Base-by-base conservation (phyloP, 2,797 vertebrate genomes). In the Urophycis tenuis region DNA sequence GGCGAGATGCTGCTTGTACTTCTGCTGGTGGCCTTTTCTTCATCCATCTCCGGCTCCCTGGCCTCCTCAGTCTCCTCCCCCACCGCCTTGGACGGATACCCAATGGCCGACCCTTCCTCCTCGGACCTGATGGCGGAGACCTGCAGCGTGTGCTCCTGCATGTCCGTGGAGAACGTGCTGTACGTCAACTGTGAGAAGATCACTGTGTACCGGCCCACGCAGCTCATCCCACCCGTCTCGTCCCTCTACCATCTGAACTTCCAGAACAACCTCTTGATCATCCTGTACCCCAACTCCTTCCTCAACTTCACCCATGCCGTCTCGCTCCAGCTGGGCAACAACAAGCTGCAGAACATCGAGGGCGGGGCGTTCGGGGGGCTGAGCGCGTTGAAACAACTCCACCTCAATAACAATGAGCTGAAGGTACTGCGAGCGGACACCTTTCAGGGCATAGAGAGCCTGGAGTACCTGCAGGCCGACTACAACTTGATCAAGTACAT, bases 381-480 rank as follows among this genome's bases (percentile, higher is more conserved):
- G 84, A 95, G 94, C 87, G 93, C 96, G 15, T 91, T 99, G 90
- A 99, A 99, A 86, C 98, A 99, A 92, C 94, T 99, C 90, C 97
- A 99, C 90, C 93, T 99, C 90, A 99, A 99, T 93, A 99, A 98
- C 92, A 99, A 99, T 77, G 96, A 99, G 94, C 92, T 99, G 86
- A 98, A 97, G 92, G 93, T 96, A 87, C 94, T 99, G 82, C 94
- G 95, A 78, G 96, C 97, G 71, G 97, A 99, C 94, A 98, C 97
- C 89, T 99, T 99, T 88, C 92, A 94, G 88, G 97, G 98, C 83
- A 97, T 99, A 83, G 98, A 99, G 91, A 99, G 97, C 93, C 93
- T 99, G 96, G 98, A 99, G 91, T 99, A 99, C 92, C 96, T 99
- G 89, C 98, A 99, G 92, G 97, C 97, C 81, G 98, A 99, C 94